phyloP scores from a whole-genome alignment of 2,888 invertebrate genomes.

The Andrena praecox region DNA sequence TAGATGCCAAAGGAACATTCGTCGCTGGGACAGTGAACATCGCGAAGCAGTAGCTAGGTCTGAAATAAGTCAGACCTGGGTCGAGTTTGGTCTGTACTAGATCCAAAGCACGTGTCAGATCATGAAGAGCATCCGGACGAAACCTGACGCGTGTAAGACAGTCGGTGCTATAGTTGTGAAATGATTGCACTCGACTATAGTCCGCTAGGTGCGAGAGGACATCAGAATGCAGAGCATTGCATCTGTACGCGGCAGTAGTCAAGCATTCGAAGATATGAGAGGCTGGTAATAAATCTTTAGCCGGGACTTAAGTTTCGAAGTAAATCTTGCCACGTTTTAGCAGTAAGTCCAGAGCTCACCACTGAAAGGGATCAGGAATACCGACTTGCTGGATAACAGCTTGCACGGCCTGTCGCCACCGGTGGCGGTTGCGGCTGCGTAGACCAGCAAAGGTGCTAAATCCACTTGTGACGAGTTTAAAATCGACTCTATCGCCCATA shows the following conservation, averaged over 20 bases:
- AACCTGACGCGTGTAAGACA: not conserved
- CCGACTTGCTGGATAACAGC: constrained; percentile 76
- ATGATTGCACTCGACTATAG: not conserved
- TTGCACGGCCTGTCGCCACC: constrained; percentile 63
- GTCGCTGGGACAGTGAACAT: too few species aligned
- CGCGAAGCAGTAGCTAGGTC: too few species aligned
- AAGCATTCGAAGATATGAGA: constrained; percentile 71
- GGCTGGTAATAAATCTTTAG: constrained; percentile 83
- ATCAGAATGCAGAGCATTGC: constrained; percentile 77
- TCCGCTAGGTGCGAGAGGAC: not conserved
- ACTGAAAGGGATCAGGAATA: constrained; percentile 81
- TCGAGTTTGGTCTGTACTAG: too few species aligned
- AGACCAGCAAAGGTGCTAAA: constrained; percentile 75
- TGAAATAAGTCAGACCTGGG: too few species aligned
- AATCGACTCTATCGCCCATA: constrained; percentile 77
- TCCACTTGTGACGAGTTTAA: constrained; percentile 82
- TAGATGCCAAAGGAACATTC: too few species aligned
- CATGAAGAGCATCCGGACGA: too few species aligned
- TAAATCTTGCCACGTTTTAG: constrained; percentile 85
- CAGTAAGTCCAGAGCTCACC: constrained; percentile 84
- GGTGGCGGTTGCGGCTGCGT: constrained; percentile 59
- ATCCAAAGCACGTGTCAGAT: too few species aligned
- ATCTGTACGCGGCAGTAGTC: constrained; percentile 61
- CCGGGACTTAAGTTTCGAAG: constrained; percentile 83
- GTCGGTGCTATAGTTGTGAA: not conserved